Conservation (phyloP, 2,113 vertebrate genomes). For the Saccopteryx leptura region DNA sequence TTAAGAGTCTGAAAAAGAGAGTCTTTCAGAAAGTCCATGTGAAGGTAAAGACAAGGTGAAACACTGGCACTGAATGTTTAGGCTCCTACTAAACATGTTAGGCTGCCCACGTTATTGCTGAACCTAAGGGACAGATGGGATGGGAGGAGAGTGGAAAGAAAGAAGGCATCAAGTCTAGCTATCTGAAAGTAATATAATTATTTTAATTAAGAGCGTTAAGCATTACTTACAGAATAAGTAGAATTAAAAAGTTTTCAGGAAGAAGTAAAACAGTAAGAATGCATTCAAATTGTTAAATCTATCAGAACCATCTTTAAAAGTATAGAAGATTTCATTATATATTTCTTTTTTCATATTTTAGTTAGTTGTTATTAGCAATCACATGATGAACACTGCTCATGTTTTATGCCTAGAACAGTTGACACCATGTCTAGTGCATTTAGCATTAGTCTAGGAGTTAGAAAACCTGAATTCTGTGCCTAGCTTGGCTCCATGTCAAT, state of each 20-base stretch:
- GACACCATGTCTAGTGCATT: not conserved
- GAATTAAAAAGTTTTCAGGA: not conserved
- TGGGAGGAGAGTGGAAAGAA: not conserved
- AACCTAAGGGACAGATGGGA: not conserved
- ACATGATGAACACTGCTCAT: not conserved
- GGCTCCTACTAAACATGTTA: not conserved
- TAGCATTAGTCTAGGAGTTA: not conserved
- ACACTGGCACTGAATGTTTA: conserved; percentile 19
- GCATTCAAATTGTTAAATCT: not conserved
- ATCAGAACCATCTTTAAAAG: conserved; percentile 43
- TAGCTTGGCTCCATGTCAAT: not conserved
- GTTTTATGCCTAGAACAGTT: conserved; percentile 27
- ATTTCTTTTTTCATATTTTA: conserved; percentile 53
- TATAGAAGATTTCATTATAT: not conserved
- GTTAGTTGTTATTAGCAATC: not conserved
- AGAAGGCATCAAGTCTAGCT: not conserved
- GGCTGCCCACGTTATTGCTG: conserved; percentile 44
- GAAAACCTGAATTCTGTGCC: not conserved
- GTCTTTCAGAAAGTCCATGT: not conserved
- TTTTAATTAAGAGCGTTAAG: not conserved
- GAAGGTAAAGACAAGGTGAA: not conserved
- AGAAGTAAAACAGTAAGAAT: conserved; percentile 26
- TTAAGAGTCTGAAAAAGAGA: conserved; percentile 8
- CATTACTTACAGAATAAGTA: conserved; percentile 24
- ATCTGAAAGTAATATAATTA: conserved; percentile 2